Evolutionary conservation across 1,140 invertebrate species (phyloP).

Genomic region (honey bee (Apis mellifera)): DNA sequence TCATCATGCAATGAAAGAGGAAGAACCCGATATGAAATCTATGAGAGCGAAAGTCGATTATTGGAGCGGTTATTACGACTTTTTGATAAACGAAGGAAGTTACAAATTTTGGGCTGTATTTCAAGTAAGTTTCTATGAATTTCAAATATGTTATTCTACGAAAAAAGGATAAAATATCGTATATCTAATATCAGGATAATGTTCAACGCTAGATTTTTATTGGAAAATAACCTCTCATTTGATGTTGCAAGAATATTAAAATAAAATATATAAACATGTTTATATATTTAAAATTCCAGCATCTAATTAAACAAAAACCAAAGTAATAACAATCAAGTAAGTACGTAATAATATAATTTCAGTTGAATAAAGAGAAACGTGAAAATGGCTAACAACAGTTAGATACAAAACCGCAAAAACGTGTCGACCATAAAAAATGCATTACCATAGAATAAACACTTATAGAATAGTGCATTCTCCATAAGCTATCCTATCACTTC

Average conservation of each 20-base stretch:
- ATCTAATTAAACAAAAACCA: too few relatives aligned
- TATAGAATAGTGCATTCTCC: neutral
- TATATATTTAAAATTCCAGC: too few relatives aligned
- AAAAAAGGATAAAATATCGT: too few relatives aligned
- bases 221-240: too few relatives aligned
- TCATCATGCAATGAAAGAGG: conserved; percentile 61
- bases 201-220: too few relatives aligned
- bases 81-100: conserved; percentile 91
- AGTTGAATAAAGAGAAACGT: neutral
- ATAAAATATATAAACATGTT: too few relatives aligned
- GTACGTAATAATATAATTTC: neutral
- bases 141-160: neutral
- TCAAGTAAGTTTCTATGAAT: conserved; percentile 82
- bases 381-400: neutral
- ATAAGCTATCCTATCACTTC: neutral
- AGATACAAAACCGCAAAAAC: neutral
- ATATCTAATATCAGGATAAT: too few relatives aligned
- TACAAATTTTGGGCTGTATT: conserved; percentile 94
- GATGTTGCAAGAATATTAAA: too few relatives aligned
- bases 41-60: conserved; percentile 83
- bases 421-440: neutral
- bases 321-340: too few relatives aligned
- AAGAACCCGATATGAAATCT: conserved; percentile 71
- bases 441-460: neutral
- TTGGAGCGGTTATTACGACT: conserved; percentile 90